These are phyloP conservation scores for Ladona fulva DNA, from an alignment of 1,140 invertebrate species.

Conservation along the genomic window DNA sequence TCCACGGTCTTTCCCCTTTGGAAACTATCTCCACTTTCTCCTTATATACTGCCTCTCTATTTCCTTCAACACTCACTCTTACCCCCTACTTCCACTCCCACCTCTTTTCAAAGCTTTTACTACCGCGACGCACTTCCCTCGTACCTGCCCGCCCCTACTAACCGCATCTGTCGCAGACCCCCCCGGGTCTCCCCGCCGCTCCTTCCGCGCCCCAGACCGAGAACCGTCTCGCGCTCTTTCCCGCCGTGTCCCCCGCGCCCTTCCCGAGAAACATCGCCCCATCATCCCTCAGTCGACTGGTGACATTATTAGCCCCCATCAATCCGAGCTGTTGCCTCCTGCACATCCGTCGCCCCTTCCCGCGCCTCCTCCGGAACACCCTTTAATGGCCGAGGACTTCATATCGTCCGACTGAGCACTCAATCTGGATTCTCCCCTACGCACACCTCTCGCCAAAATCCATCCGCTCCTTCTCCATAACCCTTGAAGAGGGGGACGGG, in stretches of 20 bases:
- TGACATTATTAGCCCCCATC: slow-evolving; percentile 8
- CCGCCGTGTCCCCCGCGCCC: background rate
- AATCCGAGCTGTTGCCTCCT: background rate
- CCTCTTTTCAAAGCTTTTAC: no score
- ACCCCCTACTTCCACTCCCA: no score
- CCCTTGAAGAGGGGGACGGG: no score
- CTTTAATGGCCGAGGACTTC: slow-evolving; percentile 3
- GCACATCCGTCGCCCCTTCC: no score
- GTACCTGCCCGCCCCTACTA: no score
- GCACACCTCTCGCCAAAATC: background rate
- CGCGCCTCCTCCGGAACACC: background rate
- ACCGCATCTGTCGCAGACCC: no score
- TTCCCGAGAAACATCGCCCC: background rate
- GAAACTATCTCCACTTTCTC: no score
- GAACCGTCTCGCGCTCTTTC: background rate
- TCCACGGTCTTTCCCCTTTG: no score
- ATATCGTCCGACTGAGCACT: background rate
- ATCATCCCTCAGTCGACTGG: background rate
- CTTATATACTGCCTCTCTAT: no score
- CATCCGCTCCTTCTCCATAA: background rate
- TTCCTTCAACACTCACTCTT: no score
- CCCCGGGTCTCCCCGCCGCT: no score
- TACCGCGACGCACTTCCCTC: no score
- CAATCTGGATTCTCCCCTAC: background rate
- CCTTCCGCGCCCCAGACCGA: background rate